Conservation (phyloP, 2,113 vertebrate species). For the Ceyx margarethae region DNA sequence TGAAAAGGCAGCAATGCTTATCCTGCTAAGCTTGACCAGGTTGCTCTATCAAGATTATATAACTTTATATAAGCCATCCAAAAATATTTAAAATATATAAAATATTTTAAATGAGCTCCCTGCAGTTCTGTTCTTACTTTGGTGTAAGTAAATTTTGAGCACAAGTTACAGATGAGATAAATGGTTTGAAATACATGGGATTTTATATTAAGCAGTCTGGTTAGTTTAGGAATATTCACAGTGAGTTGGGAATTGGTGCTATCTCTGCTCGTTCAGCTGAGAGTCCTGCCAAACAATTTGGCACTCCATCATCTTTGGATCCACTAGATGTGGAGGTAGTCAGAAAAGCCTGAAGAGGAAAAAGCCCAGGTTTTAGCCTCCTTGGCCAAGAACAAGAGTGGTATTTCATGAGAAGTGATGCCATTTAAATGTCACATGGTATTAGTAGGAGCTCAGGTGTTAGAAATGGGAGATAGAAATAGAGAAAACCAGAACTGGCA, state of each 20-base stretch:
- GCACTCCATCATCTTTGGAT: not conserved
- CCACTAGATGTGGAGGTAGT: not conserved
- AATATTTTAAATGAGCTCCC: not conserved
- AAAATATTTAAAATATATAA: not conserved
- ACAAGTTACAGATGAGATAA: not conserved
- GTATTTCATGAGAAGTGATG: not conserved
- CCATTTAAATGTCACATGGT: not conserved
- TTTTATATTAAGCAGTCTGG: not conserved
- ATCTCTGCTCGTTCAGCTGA: not conserved
- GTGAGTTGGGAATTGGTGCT: not conserved
- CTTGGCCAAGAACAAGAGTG: not conserved
- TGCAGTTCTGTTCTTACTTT: not conserved
- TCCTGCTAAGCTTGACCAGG: not conserved
- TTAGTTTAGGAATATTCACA: not conserved
- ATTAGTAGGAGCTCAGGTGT: slow-evolving; percentile 7
- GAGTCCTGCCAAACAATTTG: slow-evolving; percentile 13
- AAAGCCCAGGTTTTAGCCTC: not conserved
- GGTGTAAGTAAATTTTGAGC: not conserved
- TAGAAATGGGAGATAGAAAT: not conserved
- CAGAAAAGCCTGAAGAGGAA: not conserved
- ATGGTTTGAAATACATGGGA: not conserved
- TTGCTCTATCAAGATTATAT: not conserved
- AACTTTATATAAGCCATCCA: not conserved
- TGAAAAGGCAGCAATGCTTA: not conserved
- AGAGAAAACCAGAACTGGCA: not conserved